A percentile compares a stretch with the other conserved stretches of the same genome.
Conservation (phyloP, 2,888 invertebrate species). For the Pammene aurita region DNA sequence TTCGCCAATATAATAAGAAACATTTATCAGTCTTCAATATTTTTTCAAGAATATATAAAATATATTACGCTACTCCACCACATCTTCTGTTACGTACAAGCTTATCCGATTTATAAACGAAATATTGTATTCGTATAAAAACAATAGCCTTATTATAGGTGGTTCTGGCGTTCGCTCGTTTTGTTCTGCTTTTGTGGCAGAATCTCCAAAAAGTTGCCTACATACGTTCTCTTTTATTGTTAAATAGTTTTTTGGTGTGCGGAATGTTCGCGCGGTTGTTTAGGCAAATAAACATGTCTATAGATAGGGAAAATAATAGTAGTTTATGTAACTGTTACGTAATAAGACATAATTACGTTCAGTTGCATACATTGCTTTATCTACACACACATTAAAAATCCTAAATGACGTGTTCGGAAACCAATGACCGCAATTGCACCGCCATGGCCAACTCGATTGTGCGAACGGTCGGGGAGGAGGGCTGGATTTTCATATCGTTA, state of each 20-base stretch:
- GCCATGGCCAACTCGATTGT: too few species aligned
- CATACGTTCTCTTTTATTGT: constrained; percentile 48
- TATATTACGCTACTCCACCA: constrained; percentile 52
- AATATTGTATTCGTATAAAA: constrained; percentile 84
- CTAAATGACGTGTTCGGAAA: too few species aligned
- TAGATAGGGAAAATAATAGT: too few species aligned
- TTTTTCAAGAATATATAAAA: not conserved
- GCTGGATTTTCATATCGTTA: too few species aligned
- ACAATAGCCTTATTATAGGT: constrained; percentile 83
- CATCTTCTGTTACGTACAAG: constrained; percentile 60
- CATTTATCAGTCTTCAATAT: not conserved
- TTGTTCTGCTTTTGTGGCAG: constrained; percentile 59
- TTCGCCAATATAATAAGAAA: too few species aligned
- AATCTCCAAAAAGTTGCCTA: constrained; percentile 48
- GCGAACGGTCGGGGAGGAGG: too few species aligned
- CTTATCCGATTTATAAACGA: constrained; percentile 83
- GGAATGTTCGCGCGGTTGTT: not conserved
- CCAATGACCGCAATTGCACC: too few species aligned
- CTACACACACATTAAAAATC: too few species aligned
- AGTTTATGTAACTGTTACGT: too few species aligned
- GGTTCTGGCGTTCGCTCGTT: constrained; percentile 67
- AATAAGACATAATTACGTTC: too few species aligned
- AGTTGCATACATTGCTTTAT: too few species aligned
- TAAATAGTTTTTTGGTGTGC: constrained; percentile 34
- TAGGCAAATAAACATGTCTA: constrained; percentile 3